Percentiles rank a stretch among this genome's conserved stretches.
These are phyloP conservation scores for Eurytoma californica DNA, from an alignment of 2,888 invertebrate genomes.

Conservation along the genomic window DNA sequence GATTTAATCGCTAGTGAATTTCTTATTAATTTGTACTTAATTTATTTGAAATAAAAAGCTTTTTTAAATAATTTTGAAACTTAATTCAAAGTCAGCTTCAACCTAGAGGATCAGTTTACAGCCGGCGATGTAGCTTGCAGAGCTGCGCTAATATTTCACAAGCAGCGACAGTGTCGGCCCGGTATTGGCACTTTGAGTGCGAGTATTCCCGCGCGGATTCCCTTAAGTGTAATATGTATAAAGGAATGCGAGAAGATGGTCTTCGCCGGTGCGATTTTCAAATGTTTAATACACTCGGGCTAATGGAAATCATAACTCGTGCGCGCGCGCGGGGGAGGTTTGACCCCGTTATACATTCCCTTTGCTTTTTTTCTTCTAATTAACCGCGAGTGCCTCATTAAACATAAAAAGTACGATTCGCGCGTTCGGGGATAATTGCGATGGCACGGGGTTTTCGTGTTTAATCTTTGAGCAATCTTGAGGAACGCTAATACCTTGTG, in stretches of 20 bases:
- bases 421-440: constrained; percentile 5
- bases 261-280: not conserved
- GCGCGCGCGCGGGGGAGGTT: not conserved
- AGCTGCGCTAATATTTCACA: too few relatives aligned
- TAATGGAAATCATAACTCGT: not conserved
- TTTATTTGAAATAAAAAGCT: too few relatives aligned
- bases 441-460: constrained; percentile 29
- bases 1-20: not conserved
- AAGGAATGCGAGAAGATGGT: not conserved
- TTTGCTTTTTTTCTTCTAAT: constrained; percentile 30
- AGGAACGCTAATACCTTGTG: not conserved
- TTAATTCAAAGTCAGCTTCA: too few relatives aligned
- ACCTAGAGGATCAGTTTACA: too few relatives aligned
- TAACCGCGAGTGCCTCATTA: constrained; percentile 12
- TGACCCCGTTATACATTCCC: not conserved
- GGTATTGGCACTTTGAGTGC: too few relatives aligned
- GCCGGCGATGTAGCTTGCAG: too few relatives aligned
- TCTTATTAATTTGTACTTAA: not conserved
- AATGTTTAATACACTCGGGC: not conserved
- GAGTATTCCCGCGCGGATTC: too few relatives aligned
- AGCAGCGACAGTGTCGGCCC: too few relatives aligned
- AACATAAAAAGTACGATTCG: not conserved
- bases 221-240: not conserved
- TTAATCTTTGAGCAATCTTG: constrained; percentile 40
- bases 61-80: too few relatives aligned